These are phyloP conservation scores for Dolichopus griseipennis DNA, from an alignment of 2,888 invertebrate genomes.

Conservation along the genomic window DNA sequence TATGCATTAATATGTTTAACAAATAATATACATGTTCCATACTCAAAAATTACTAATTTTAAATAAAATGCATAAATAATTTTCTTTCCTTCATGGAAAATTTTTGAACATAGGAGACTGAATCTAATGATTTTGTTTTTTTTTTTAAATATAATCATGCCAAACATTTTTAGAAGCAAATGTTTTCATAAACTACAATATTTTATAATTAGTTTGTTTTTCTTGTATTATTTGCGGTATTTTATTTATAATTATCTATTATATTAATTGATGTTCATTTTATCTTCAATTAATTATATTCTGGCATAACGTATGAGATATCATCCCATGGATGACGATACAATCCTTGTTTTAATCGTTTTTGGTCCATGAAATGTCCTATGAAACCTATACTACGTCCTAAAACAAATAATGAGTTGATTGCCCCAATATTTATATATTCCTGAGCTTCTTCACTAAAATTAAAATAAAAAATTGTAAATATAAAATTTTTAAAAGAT, in stretches of 20 bases:
- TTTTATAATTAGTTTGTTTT: neutral
- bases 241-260: neutral
- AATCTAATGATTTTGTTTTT: too few relatives aligned
- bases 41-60: too few relatives aligned
- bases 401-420: constrained; percentile 96
- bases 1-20: too few relatives aligned
- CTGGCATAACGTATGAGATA: constrained; percentile 53
- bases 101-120: too few relatives aligned
- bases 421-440: constrained; percentile 93
- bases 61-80: too few relatives aligned
- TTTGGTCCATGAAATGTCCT: constrained; percentile 98
- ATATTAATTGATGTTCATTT: neutral
- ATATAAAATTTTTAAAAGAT: neutral
- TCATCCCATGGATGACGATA: constrained; percentile 99
- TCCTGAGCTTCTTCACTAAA: constrained; percentile 90
- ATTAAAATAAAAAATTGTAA: neutral
- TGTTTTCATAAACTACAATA: neutral
- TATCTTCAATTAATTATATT: constrained; percentile 30
- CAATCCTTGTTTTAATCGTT: constrained; percentile 94
- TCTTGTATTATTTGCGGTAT: neutral
- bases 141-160: neutral
- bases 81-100: too few relatives aligned
- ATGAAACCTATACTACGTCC: constrained; percentile 98
- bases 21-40: too few relatives aligned
- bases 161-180: neutral